Evolutionary conservation across 2,113 vertebrate species (phyloP).

Genomic region (Anser brachyrhynchus): DNA sequence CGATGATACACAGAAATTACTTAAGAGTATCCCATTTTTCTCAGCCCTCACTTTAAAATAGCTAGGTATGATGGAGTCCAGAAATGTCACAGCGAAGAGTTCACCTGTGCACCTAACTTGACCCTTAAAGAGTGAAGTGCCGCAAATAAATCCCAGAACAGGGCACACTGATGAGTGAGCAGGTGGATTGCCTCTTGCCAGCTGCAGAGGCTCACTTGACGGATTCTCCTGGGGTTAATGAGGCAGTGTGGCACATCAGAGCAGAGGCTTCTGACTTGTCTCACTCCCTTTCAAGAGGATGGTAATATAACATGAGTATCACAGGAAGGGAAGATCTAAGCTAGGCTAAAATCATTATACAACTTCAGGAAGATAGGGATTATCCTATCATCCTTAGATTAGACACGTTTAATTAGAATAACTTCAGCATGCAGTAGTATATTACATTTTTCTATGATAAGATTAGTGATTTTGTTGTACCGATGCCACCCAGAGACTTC

Average conservation of each 20-base stretch:
- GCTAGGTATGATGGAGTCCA: not conserved
- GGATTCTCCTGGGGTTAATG: constrained; percentile 72
- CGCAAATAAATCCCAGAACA: not conserved
- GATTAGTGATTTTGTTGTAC: constrained; percentile 1
- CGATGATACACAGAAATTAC: not conserved
- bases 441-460: not conserved
- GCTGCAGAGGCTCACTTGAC: not conserved
- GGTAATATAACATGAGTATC: not conserved
- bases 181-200: constrained; percentile 14
- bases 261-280: not conserved
- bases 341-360: not conserved
- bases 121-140: not conserved
- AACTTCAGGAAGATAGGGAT: not conserved
- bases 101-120: not conserved
- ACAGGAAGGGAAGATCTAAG: not conserved
- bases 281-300: not conserved
- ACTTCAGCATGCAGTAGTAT: not conserved
- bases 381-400: not conserved
- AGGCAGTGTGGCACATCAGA: constrained; percentile 36
- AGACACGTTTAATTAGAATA: not conserved
- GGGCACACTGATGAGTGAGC: constrained; percentile 25
- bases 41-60: not conserved
- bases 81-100: fast-evolving
- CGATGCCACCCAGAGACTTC: constrained; percentile 36
- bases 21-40: not conserved